Conservation (phyloP, 2,888 invertebrate genomes). For the Idaea straminata region DNA sequence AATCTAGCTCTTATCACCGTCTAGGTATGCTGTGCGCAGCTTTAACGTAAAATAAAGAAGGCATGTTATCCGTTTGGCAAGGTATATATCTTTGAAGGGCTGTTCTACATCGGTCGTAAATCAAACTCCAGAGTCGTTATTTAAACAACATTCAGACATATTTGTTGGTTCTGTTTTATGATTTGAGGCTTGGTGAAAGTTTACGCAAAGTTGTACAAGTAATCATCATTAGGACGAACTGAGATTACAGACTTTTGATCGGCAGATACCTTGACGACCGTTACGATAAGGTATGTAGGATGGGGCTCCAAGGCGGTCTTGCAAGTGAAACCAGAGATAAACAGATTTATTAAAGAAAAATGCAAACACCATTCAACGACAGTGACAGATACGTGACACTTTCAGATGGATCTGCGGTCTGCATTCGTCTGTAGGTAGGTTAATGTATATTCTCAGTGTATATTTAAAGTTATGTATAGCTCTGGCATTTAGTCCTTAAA, state of each 20-base stretch:
- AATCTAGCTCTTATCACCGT: too few species aligned
- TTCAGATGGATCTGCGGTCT: too few species aligned
- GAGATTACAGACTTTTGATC: not conserved
- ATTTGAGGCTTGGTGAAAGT: not conserved
- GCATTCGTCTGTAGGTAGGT: not conserved
- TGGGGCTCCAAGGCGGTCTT: too few species aligned
- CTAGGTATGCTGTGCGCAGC: too few species aligned
- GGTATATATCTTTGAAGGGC: not conserved
- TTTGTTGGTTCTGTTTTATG: constrained; percentile 8
- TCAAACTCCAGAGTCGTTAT: constrained; percentile 31
- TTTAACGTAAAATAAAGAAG: too few species aligned
- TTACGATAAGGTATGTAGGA: too few species aligned
- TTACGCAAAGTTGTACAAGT: not conserved
- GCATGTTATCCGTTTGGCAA: not conserved
- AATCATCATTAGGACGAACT: not conserved
- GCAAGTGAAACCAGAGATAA: too few species aligned
- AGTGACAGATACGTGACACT: too few species aligned
- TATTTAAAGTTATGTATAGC: not conserved
- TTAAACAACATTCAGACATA: constrained; percentile 24
- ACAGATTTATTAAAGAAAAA: too few species aligned
- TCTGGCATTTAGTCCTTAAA: not conserved
- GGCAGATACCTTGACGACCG: not conserved
- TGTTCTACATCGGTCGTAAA: constrained; percentile 22
- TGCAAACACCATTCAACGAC: too few species aligned
- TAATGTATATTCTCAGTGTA: not conserved